Evolutionary conservation across 2,797 vertebrate species (phyloP).

Genomic region (Phoebastria nigripes): DNA sequence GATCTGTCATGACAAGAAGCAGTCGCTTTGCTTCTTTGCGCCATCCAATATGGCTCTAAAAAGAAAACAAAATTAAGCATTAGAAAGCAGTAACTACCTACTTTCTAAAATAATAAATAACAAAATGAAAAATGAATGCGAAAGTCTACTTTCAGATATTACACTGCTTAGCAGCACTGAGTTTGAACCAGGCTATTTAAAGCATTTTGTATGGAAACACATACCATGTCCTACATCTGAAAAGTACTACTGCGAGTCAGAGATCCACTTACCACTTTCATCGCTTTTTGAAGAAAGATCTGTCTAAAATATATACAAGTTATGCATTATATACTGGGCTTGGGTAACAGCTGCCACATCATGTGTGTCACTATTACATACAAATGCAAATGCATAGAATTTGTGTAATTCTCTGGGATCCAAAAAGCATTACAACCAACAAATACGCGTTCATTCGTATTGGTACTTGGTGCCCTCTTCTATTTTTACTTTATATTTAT

Average conservation of each 20-base stretch:
- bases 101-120: not conserved
- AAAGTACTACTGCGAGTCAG: not conserved
- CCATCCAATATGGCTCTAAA: constrained; percentile 91
- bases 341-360: not conserved
- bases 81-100: not conserved
- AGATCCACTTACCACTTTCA: not conserved
- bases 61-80: constrained; percentile 39
- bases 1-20: constrained; percentile 95
- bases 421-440: not conserved
- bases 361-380: not conserved
- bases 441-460: not conserved
- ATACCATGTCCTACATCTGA: not conserved
- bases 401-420: not conserved
- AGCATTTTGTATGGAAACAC: not conserved
- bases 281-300: not conserved
- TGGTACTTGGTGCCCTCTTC: not conserved
- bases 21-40: constrained; percentile 90
- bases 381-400: not conserved
- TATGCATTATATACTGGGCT: not conserved
- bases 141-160: not conserved
- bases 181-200: not conserved
- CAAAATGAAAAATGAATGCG: not conserved
- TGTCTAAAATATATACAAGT: not conserved
- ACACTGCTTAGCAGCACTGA: not conserved
- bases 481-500: not conserved